Base-by-base conservation (phyloP, 2,888 invertebrate species). In the Leistus spinibarbis region DNA sequence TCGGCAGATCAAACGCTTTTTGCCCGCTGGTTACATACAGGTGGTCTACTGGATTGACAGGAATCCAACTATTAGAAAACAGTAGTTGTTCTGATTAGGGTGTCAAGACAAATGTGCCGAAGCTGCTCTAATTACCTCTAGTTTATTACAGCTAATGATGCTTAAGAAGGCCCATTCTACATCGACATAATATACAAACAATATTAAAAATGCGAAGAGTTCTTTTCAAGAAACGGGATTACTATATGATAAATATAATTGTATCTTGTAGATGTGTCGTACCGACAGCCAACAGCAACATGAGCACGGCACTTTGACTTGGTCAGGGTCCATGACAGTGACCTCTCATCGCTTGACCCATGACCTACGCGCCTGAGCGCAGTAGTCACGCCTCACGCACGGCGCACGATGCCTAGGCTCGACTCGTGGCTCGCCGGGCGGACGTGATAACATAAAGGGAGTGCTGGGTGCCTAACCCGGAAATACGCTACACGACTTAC, bases 291-390 rank as follows among this genome's bases (percentile, higher is more conserved):
- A n/a, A n/a, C n/a, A n/a, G n/a, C n/a, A n/a, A n/a, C n/a, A n/a
- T 64, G 64, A 64, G 24, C 64, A 24, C 64, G 64, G 60, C 64
- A 64, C 64, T 23, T 64, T 64, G 60, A 60, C 60, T 22, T 60
- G 60, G 60, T 60, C 60, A 60, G 60, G 22, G 60, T 20, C 64
- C 65, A 24, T 65, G 65, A 71, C 54, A 64, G 73, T 67, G 73
- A 73, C 73, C 73, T 63, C 20, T 71, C 60, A 60, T 60, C 70
- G 40, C 40, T 70, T 68, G 68, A 68, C 68, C 68, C 22, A 16
- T 57, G 72, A 40, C 72, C 72, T 64, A 64, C 17, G 68, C 65
- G 73, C 73, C 57, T 73, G 73, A 73, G 57, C 73, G 66, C 67
- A 27, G 73, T 57, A 62, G 3, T 60, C 73, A 53, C 67, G 62